Evolutionary conservation across 2,797 vertebrate genomes (phyloP), one percentile per base, ranked within the genome.

Genomic region (Argya squamiceps): DNA sequence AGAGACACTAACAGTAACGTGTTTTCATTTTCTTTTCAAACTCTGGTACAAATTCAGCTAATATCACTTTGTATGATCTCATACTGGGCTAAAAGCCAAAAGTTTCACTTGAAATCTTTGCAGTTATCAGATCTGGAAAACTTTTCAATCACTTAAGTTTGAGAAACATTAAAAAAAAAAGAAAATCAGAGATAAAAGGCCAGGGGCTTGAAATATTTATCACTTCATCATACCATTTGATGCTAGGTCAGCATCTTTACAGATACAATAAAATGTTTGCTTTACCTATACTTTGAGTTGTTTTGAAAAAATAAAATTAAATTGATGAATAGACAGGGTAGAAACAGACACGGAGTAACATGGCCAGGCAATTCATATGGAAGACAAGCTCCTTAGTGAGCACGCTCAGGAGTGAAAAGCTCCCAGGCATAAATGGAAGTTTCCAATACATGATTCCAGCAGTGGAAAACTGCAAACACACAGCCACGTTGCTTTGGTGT

Each of bases 91-190:
- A 63, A 17, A 16, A 96, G 96, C 96, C 98, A 98, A 89, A 93
- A 88, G 77, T 94, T 97, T 94, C 95, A 94, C 97, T 94, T 84
- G 91, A 97, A 94, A 96, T 93, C 87, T 95, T 78, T 74, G 86
- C 92, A 88, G 93, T 96, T 97, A 98, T 97, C 97, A 96, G 96
- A 96, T 97, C 92, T 98, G 96, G 94, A 97, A 97, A 96, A 73
- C 52, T 88, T 93, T 97, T 96, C 93, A 77, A 78, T 95, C 73
- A 92, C 89, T 96, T 93, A 95, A 85, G 69, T 97, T 94, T 91
- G 83, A 94, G 89, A 88, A 92, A 63, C 58, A 49, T 49, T 14
- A 8, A 37, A 58, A 84, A 58, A 84, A 88, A 46, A 74, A 47
- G 76, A 84, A 56, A 41, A 36, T 37, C 76, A 59, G 58, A 96